Percentiles rank a stretch among this genome's conserved stretches.
Evolutionary conservation across 2,113 vertebrate species (phyloP).

Genomic region (Pelusios castaneus): DNA sequence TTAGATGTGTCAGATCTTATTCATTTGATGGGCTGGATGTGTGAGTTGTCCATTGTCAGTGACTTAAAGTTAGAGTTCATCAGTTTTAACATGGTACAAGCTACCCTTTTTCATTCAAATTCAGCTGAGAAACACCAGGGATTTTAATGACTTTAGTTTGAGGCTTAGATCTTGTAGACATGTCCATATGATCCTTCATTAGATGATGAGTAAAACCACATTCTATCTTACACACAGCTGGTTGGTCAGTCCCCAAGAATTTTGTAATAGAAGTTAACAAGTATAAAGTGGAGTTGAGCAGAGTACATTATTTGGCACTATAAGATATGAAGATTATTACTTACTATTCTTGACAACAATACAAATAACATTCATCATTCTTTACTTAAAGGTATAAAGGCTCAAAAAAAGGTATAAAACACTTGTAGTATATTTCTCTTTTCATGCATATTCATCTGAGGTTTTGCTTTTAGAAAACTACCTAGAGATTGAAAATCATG

Average conservation of each 20-base stretch:
- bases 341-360: not conserved
- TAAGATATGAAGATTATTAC: not conserved
- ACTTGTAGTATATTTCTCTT: not conserved
- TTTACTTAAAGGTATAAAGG: not conserved
- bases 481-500: conserved; percentile 89
- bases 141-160: not conserved
- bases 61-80: not conserved
- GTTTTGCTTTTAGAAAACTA: conserved; percentile 75
- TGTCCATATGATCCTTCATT: not conserved
- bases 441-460: not conserved
- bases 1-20: not conserved
- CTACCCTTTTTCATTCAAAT: not conserved
- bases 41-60: not conserved
- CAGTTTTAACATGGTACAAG: not conserved
- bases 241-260: not conserved
- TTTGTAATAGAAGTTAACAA: not conserved
- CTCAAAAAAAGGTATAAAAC: not conserved
- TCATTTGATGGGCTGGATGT: not conserved
- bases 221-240: not conserved
- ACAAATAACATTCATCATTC: not conserved
- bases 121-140: not conserved
- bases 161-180: not conserved
- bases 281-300: not conserved
- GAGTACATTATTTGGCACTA: not conserved
- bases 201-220: not conserved